phyloP scores from a whole-genome alignment of 2,797 vertebrate genomes.

The Hapalemur alaotrensis region DNA sequence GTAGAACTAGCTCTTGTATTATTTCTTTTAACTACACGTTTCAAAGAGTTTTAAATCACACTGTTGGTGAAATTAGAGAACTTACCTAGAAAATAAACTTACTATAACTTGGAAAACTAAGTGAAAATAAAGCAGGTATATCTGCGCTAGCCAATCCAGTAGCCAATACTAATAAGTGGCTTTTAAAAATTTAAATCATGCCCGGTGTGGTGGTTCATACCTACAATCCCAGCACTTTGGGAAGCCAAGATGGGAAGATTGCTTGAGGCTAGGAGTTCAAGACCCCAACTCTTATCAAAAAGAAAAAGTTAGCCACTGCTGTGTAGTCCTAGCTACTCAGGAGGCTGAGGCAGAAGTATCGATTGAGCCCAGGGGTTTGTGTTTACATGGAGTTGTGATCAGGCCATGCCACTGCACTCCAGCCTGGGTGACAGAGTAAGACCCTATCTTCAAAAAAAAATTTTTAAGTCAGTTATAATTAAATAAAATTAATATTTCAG shows the following conservation, averaged over 20 bases:
- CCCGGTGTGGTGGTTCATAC: not conserved
- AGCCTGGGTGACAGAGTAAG: not conserved
- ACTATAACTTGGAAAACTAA: conserved; percentile 9
- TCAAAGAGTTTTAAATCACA: not conserved
- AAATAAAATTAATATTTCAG: conserved; percentile 3
- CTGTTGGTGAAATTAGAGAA: conserved; percentile 30
- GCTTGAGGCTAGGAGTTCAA: not conserved
- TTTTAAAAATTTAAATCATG: conserved; percentile 7
- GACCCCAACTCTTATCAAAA: not conserved
- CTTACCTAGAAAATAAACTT: conserved; percentile 38
- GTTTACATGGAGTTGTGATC: not conserved
- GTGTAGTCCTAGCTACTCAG: not conserved
- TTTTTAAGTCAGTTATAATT: not conserved
- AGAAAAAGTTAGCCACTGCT: not conserved
- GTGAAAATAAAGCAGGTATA: conserved; percentile 4
- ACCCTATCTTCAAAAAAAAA: not conserved
- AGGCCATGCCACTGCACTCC: not conserved
- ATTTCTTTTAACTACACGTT: not conserved
- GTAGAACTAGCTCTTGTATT: not conserved
- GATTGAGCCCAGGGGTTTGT: not conserved
- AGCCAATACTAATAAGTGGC: not conserved
- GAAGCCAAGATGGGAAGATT: not conserved
- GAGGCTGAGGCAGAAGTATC: not conserved
- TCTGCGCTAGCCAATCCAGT: not conserved
- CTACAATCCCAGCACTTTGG: not conserved